Base-by-base conservation (phyloP, 1,140 invertebrate genomes). In the Holcopasites calliopsidis region DNA sequence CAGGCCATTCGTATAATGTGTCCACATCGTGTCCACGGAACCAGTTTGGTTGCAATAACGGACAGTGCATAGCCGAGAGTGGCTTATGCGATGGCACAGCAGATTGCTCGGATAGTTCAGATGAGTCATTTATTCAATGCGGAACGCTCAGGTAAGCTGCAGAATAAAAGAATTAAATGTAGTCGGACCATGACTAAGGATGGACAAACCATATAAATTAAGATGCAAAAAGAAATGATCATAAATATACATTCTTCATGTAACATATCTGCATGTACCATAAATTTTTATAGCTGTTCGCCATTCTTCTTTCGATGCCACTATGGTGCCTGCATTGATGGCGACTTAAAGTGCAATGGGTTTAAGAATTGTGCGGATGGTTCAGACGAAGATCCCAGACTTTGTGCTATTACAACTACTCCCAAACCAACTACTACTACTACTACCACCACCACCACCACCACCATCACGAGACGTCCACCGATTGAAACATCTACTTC, bases 341-440 rank as follows among this genome's bases (percentile, higher is more conserved):
- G 88, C 3, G 86, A 93, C 69, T 79, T 90, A 4, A 92, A 90
- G 47, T 95, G 94, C 80, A 92, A 96, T 85, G 92, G 92, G 1
- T 78, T 87, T 6, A 76, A 62, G 33, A 92, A 96, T 72, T 97
- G 95, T 86, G 86, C 85, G 0, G 94, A 96, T 88, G 92, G 93
- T 11, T 95, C 95, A 0, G 96, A 97, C 86, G 96, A 95, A 76
- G 80, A 87, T 81, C 66, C 73, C 13, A 23, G 3, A n/a, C 31
- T 84, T 4, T 91, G 90, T 62, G 7, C 11, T 26, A 7, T 4
- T 23, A 49, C 3, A 1, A 42, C 42, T 10, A 65, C 54, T 21
- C 54, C 21, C 13, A 42, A 8, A 18, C 3, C 4, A n/a, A 44
- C 35, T 3, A 13, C 18, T 21, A 23, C 31, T 13, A 21, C 61